Conservation (phyloP, 2,113 vertebrate species). For the Aptenodytes patagonicus region DNA sequence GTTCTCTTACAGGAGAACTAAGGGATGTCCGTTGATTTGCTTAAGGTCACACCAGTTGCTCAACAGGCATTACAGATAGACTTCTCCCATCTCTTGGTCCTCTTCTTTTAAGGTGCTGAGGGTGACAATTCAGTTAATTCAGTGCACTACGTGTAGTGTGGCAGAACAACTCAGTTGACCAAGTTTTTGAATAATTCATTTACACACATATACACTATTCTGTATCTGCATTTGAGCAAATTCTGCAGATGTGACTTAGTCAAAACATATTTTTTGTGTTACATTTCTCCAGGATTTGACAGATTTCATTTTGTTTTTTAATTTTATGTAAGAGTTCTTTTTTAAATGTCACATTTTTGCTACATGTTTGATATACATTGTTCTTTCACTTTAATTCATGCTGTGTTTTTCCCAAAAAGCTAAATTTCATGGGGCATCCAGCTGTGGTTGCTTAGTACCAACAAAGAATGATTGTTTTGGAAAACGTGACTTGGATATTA, state of each 20-base stretch:
- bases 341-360: slow-evolving; percentile 38
- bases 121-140: background rate
- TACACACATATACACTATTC: background rate
- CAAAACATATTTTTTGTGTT: slow-evolving; percentile 9
- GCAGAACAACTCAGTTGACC: background rate
- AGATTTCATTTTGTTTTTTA: background rate
- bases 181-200: background rate
- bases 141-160: background rate
- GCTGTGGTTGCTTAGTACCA: slow-evolving; percentile 49
- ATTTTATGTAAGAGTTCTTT: background rate
- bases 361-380: slow-evolving; percentile 7
- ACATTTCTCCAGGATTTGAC: background rate
- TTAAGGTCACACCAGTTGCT: background rate
- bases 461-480: slow-evolving; percentile 37
- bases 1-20: background rate
- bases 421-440: slow-evolving; percentile 63
- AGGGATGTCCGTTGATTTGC: background rate
- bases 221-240: background rate
- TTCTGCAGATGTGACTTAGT: background rate
- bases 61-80: background rate
- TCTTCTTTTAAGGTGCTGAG: background rate
- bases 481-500: slow-evolving; percentile 27
- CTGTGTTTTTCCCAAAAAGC: slow-evolving; percentile 60
- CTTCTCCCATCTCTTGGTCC: background rate
- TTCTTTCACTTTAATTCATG: slow-evolving; percentile 53